These are phyloP conservation scores for Halcyon leucocephala DNA, from an alignment of 2,797 vertebrate genomes.

Conservation along the genomic window DNA sequence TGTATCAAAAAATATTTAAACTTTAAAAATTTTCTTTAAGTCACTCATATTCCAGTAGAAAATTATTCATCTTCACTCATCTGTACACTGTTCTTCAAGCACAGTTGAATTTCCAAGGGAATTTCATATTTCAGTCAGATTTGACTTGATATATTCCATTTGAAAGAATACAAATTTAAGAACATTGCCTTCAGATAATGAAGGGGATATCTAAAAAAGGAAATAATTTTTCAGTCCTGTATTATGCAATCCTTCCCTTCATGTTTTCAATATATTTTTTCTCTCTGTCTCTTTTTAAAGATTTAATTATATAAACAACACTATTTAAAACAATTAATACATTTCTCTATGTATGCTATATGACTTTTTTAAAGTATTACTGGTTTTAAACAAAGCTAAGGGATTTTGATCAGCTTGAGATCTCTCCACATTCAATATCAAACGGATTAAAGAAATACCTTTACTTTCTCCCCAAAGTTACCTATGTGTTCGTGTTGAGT, in stretches of 20 bases:
- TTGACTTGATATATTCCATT: neutral
- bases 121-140: neutral
- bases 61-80: neutral
- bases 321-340: neutral
- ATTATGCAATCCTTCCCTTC: neutral
- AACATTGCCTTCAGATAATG: neutral
- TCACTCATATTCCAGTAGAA: neutral
- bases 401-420: neutral
- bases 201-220: neutral
- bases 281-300: neutral
- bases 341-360: neutral
- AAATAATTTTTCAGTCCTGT: neutral
- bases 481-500: neutral
- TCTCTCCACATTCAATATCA: neutral
- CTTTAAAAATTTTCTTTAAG: neutral
- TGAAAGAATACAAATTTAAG: neutral
- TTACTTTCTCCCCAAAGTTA: neutral
- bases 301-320: neutral
- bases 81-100: neutral
- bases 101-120: neutral
- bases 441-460: neutral
- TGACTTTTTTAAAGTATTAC: neutral
- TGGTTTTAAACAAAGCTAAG: neutral
- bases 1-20: neutral
- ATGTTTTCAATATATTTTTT: neutral